Conservation (phyloP, 2,113 vertebrate genomes). For the Solenodon paradoxus region DNA sequence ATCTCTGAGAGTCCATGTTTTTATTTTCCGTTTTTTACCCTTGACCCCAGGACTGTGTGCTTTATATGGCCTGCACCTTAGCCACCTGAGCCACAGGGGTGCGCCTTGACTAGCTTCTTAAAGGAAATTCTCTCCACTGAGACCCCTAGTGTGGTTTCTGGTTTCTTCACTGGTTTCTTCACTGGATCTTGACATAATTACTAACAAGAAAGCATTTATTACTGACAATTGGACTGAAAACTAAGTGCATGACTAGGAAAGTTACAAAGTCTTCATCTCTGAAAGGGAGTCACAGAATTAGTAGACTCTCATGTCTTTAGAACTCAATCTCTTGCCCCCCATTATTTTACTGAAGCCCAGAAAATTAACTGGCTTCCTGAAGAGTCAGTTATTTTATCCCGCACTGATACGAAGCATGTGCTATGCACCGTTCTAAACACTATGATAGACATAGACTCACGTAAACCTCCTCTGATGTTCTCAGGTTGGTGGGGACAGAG, state of each 20-base stretch:
- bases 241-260: background rate
- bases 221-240: background rate
- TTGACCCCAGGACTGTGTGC: too few species aligned
- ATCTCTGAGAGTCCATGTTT: too few species aligned
- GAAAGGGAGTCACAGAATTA: background rate
- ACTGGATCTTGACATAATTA: background rate
- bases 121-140: background rate
- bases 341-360: background rate
- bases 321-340: background rate
- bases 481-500: background rate
- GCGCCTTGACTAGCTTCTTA: background rate
- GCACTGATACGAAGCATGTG: too few species aligned
- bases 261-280: background rate
- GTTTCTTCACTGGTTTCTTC: constrained; percentile 10
- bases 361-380: background rate
- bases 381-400: background rate
- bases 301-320: background rate
- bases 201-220: background rate
- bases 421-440: background rate
- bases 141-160: background rate
- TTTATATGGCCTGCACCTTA: too few species aligned
- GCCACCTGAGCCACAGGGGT: too few species aligned
- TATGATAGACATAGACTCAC: background rate
- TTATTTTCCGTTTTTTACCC: too few species aligned
- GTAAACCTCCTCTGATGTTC: background rate